phyloP scores from a whole-genome alignment of 1,140 invertebrate species.

The Panagrolaimus sp. region DNA sequence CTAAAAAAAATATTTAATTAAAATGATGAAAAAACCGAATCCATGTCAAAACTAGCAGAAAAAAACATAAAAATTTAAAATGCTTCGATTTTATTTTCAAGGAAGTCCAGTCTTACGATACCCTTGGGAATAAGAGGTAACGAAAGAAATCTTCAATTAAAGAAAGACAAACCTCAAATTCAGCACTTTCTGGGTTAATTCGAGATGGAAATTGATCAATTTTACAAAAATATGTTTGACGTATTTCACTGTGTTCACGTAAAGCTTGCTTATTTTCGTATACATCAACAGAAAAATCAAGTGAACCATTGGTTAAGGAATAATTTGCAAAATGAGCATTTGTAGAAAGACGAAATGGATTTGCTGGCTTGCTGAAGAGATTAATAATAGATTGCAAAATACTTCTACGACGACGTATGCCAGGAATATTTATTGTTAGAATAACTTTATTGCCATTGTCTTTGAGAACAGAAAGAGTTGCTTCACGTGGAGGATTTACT shows the following conservation, averaged over 20 bases:
- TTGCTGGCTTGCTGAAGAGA: constrained; percentile 32
- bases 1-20: constrained; percentile 25
- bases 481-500: constrained; percentile 27
- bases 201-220: constrained; percentile 39
- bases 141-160: background rate
- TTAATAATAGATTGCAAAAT: constrained; percentile 21
- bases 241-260: constrained; percentile 27
- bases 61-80: constrained; percentile 1
- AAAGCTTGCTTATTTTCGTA: constrained; percentile 33
- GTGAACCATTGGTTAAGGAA: constrained; percentile 28
- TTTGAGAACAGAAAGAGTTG: constrained; percentile 33
- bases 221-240: constrained; percentile 39
- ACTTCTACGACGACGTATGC: constrained; percentile 27
- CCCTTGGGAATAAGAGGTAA: no score
- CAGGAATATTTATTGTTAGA: constrained; percentile 29
- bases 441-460: constrained; percentile 35
- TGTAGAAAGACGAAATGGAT: constrained; percentile 39
- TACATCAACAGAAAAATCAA: constrained; percentile 35
- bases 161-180: constrained; percentile 32
- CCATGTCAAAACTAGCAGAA: background rate
- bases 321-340: constrained; percentile 41
- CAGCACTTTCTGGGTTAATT: constrained; percentile 45
- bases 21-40: background rate
- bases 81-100: background rate
- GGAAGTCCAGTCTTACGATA: no score